Evolutionary conservation across 2,797 vertebrate species (phyloP), one percentile per base, ranked within the genome.

Genomic region (Cyclura pinguis): DNA sequence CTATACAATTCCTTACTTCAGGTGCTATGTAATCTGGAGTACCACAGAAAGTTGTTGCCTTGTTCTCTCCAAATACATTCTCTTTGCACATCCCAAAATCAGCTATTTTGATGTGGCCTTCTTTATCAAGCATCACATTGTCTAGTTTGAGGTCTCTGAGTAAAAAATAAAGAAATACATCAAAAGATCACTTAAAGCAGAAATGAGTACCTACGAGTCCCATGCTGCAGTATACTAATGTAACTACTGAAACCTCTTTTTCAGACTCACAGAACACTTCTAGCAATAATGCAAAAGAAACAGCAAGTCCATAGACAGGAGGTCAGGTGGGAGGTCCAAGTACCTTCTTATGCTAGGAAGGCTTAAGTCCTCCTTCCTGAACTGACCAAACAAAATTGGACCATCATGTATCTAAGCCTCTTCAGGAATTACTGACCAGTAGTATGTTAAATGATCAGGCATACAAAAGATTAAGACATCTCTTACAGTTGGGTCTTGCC

Each of bases 51-150:
- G 99, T 99, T 91, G 98, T 98, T 0, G 98, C 98, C 94, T 96
- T 97, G 93, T 94, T 97, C 0, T 99, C 98, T 4, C 97, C 98
- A 38, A 97, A 91, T 80, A 99, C 96, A 0, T 98, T 98, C 96
- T 99, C 99, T 96, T 98, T 99, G 95, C 99, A 99, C 99, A 99
- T 99, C 89, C 99, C 99, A 50, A 99, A 99, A 95, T 99, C 99
- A 0, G 99, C 98, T 20, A 99, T 99, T 96, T 99, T 99, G 92
- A 99, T 98, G 95, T 99, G 99, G 86, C 99, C 99, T 0, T 99
- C 98, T 94, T 90, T 98, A 95, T 99, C 98, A 92, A 99, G 97
- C 98, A 99, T 98, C 92, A 99, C 98, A 0, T 99, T 99, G 96
- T 99, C 99, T 96, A 99, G 97, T 97, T 99, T 99, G 93, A 99